Evolutionary conservation across 37 sponge, comb jelly and placozoan genomes (phyloP).

Genomic region (Diacarnus erythraeanus): DNA sequence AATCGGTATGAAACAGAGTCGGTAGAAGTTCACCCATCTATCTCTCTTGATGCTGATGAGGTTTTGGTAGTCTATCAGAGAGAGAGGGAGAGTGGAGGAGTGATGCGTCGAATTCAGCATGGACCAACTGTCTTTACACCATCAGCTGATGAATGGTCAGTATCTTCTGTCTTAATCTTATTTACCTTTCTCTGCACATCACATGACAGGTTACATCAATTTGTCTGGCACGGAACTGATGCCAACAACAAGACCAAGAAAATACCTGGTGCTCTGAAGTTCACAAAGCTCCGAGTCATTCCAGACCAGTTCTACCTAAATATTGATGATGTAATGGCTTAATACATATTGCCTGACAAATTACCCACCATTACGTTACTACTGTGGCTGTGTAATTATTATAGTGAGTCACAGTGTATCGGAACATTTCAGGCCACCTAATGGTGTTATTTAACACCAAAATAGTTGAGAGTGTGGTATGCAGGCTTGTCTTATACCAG

Average conservation of each 20-base stretch:
- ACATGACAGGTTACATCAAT: conserved; percentile 69
- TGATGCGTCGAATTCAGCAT: conserved; percentile 62
- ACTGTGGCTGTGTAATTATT: background rate
- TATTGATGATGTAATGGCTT: conserved; percentile 69
- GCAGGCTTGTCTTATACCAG: too few relatives aligned
- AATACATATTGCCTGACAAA: too few relatives aligned
- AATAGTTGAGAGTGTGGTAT: too few relatives aligned
- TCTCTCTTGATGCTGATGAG: conserved; percentile 85
- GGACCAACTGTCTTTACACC: conserved; percentile 87
- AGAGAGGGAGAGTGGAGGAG: conserved; percentile 45
- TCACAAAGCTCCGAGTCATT: conserved; percentile 85
- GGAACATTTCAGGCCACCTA: background rate
- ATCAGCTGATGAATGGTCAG: conserved; percentile 84
- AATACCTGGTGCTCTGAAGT: conserved; percentile 67
- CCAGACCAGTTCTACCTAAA: conserved; percentile 96
- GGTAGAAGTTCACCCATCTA: conserved; percentile 40
- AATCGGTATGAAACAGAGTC: conserved; percentile 51
- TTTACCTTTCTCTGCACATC: background rate
- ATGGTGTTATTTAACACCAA: background rate
- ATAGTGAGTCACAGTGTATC: too few relatives aligned
- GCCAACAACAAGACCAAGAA: conserved; percentile 83
- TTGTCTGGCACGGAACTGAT: conserved; percentile 91
- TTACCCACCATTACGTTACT: background rate
- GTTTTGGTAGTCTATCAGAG: conserved; percentile 86
- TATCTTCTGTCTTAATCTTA: background rate